Evolutionary conservation across 2,797 vertebrate genomes (phyloP).

Genomic region (Pogoniulus pusillus): DNA sequence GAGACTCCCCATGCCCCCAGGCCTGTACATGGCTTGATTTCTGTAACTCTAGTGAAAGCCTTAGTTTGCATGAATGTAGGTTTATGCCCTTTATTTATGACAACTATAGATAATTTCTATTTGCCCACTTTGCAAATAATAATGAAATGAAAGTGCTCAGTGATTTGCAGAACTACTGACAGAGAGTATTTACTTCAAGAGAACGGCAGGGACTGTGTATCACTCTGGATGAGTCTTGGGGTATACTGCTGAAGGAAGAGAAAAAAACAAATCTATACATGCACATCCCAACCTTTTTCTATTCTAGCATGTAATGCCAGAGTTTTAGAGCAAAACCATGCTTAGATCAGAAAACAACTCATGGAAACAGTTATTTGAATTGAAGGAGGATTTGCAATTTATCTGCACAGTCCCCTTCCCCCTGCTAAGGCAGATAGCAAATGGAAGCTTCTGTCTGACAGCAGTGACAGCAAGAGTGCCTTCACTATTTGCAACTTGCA

Average conservation of each 20-base stretch:
- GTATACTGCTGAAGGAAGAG: not conserved
- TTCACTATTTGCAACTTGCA: not conserved
- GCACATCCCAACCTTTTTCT: not conserved
- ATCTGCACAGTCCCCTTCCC: not conserved
- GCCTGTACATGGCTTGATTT: too few species aligned
- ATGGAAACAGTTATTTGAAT: not conserved
- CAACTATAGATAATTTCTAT: not conserved
- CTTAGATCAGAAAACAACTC: not conserved
- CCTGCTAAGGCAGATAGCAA: not conserved
- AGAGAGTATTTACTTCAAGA: not conserved
- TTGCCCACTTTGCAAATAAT: not conserved
- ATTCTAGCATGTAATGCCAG: accelerated
- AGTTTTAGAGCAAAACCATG: not conserved
- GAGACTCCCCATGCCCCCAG: too few species aligned
- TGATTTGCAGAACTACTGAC: not conserved
- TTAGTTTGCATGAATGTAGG: too few species aligned
- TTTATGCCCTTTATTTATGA: too few species aligned
- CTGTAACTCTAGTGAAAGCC: too few species aligned
- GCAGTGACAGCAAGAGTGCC: not conserved
- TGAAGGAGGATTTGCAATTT: not conserved
- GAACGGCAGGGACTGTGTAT: not conserved
- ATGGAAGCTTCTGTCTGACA: not conserved
- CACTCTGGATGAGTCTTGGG: not conserved
- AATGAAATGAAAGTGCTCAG: too few species aligned
- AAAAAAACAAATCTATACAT: not conserved